These are phyloP conservation scores for Tauraco hartlaubi DNA, from an alignment of 2,797 vertebrate genomes.

Conservation along the genomic window DNA sequence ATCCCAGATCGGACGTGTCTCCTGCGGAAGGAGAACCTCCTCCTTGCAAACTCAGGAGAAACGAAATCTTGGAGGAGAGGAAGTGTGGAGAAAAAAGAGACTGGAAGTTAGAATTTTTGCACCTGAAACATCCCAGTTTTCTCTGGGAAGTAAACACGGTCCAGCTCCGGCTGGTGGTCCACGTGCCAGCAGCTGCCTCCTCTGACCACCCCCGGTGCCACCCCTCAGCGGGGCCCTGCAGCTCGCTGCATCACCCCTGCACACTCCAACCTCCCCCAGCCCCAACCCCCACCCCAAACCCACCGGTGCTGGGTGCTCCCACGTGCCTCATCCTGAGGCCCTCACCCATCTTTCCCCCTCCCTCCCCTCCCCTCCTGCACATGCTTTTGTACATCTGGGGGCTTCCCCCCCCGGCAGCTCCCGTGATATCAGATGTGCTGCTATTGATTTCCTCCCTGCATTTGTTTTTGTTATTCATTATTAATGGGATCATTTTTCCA, in stretches of 20 bases:
- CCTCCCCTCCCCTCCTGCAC: too few species aligned
- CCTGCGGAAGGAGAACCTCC: not conserved
- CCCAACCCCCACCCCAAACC: not conserved
- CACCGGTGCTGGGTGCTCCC: not conserved
- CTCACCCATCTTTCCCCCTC: not conserved
- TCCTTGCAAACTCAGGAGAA: not conserved
- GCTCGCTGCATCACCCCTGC: not conserved
- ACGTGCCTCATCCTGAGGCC: rapidly evolving
- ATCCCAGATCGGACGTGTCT: not conserved
- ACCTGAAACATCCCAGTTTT: not conserved
- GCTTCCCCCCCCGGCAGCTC: not conserved
- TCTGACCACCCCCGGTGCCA: not conserved
- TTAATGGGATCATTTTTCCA: conserved; percentile 84
- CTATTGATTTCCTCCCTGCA: conserved; percentile 81
- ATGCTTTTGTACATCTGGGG: not conserved
- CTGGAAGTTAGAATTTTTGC: not conserved
- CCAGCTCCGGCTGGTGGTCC: not conserved
- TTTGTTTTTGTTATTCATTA: conserved; percentile 87
- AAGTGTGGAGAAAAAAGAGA: not conserved
- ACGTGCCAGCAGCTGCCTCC: not conserved
- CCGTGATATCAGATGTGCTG: conserved; percentile 72
- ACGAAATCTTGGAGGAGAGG: not conserved
- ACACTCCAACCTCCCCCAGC: not conserved
- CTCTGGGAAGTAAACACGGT: not conserved
- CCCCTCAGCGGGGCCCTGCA: not conserved